Evolutionary conservation across 2,113 vertebrate genomes (phyloP).

Genomic region (Collichthys lucidus): DNA sequence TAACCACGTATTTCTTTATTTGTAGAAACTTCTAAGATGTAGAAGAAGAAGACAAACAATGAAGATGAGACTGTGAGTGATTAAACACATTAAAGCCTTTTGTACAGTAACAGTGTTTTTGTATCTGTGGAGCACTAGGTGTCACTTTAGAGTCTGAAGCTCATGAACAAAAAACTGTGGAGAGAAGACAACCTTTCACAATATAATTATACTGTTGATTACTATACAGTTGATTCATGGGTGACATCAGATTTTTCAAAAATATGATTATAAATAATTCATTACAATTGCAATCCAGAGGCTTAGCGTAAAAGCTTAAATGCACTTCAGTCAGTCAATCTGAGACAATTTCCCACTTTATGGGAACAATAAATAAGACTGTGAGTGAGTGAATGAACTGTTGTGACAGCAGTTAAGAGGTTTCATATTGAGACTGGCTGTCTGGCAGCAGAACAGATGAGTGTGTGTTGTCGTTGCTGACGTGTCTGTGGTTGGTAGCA

Average conservation of each 20-base stretch:
- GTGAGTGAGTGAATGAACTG: background rate
- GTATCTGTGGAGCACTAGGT: background rate
- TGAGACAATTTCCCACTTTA: background rate
- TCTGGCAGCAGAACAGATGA: conserved; percentile 2
- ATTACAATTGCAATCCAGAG: background rate
- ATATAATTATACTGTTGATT: too few relatives aligned
- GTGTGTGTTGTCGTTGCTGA: conserved; percentile 32
- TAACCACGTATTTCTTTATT: too few relatives aligned
- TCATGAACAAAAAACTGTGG: background rate
- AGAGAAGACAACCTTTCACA: background rate
- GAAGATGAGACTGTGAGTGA: too few relatives aligned
- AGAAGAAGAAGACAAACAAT: too few relatives aligned
- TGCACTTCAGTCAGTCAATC: background rate
- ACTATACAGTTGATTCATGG: background rate
- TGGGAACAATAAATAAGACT: background rate
- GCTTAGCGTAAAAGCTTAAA: background rate
- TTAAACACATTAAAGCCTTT: too few relatives aligned
- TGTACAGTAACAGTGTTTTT: background rate
- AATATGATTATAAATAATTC: background rate
- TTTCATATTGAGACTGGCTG: conserved; percentile 7
- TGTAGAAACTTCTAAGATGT: too few relatives aligned
- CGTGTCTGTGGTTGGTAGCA: conserved; percentile 23
- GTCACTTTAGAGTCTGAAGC: background rate
- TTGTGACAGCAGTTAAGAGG: background rate
- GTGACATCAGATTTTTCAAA: background rate